Base-by-base conservation (phyloP, 2,113 vertebrate genomes). In the Bucco capensis region DNA sequence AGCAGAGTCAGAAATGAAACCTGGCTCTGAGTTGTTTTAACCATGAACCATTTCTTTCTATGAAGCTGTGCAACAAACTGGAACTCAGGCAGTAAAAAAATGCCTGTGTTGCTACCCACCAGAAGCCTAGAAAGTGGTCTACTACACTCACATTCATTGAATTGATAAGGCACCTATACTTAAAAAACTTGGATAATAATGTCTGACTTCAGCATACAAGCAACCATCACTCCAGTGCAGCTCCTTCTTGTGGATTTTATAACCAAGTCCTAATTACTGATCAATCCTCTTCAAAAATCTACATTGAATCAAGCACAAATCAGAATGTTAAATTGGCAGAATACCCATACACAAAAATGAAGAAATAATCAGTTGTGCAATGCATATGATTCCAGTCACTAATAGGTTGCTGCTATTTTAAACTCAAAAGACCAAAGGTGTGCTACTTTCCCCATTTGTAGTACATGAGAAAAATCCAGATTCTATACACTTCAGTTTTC, bases 101-200 rank as follows among this genome's bases (percentile, higher is more conserved):
- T 3, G n/a, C 84, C 61, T 71, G 74, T 2, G 2, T 73, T 95
- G 85, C 95, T 93, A 95, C 92, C 85, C 93, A 92, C 90, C 62
- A 76, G 66, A 58, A 84, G 82, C 56, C 88, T 92, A 79, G 81
- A 87, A 91, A 88, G 92, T 95, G 93, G 93, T 95, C 93, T 82
- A 38, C 74, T 54, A 23, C 0, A 0, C 40, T 69, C n/a, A 67
- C 12, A 28, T 24, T 57, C 88, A 35, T 44, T 35, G 74, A 51
- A 72, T 85, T 81, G 81, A 30, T 56, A 81, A 84, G 70, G 60
- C 3, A 2, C 35, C 24, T 86, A 10, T 49, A 44, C 54, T 79
- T 50, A 53, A 11, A 69, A 56, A 91, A 61, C 28, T 31, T 40
- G 57, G 78, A 61, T 61, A 75, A 25, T 22, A 44, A 44, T 24